Conservation (phyloP, 2,797 vertebrate genomes). For the Falco naumanni region DNA sequence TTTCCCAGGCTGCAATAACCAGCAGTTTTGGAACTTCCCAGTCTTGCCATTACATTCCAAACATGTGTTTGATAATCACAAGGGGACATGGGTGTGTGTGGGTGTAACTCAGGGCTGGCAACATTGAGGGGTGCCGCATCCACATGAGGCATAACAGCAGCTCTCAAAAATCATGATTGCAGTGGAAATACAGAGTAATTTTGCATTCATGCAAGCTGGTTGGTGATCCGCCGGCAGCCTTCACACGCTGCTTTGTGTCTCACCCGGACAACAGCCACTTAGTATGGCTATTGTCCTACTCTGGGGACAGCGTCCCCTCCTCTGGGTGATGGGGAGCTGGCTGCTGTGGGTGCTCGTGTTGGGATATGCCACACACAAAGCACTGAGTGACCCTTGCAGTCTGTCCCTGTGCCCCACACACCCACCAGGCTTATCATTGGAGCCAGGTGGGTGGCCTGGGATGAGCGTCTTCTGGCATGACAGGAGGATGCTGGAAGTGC, state of each 20-base stretch:
- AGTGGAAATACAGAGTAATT: not conserved
- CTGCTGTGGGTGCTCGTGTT: not conserved
- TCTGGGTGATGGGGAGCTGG: not conserved
- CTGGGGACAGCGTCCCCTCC: not conserved
- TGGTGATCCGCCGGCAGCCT: not conserved
- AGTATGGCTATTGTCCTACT: not conserved
- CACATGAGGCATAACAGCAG: not conserved
- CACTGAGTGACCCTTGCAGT: not conserved
- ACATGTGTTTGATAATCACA: not conserved
- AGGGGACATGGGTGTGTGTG: not conserved
- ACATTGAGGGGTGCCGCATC: not conserved
- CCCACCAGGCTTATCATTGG: not conserved
- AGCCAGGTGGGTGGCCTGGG: not conserved
- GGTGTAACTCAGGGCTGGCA: not conserved
- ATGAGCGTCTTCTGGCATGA: accelerated
- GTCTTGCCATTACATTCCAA: not conserved
- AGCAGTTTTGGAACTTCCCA: not conserved
- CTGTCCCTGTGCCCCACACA: not conserved
- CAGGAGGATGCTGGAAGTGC: not conserved
- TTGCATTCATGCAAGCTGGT: not conserved
- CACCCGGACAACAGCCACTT: not conserved
- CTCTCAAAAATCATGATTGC: not conserved
- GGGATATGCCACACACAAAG: not conserved
- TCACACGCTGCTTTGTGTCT: not conserved
- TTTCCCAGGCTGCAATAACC: not conserved